Evolutionary conservation across 2,113 vertebrate genomes (phyloP).

Genomic region (Crotalus horridus): DNA sequence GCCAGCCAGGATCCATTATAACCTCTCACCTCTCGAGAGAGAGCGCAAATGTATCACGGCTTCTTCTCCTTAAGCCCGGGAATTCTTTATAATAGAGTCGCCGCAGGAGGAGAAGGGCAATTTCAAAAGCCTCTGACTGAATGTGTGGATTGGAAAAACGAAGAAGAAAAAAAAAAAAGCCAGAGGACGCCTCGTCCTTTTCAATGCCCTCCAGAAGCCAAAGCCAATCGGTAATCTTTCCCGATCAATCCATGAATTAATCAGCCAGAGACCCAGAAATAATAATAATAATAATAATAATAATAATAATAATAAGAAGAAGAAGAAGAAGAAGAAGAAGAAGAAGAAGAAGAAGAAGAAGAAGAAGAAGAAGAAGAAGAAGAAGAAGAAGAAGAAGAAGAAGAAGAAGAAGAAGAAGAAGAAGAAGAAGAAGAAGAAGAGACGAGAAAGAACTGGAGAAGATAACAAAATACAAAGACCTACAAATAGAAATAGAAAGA

Average conservation of each 20-base stretch:
- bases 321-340: neutral
- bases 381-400: too few species aligned
- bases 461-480: too few species aligned
- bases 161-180: neutral
- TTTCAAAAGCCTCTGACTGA: neutral
- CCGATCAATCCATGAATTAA: neutral
- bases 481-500: too few species aligned
- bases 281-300: too few species aligned
- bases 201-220: neutral
- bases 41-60: neutral
- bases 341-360: too few species aligned
- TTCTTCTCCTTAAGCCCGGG: slow-evolving; percentile 16
- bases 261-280: neutral
- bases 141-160: neutral
- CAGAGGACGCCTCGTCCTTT: neutral
- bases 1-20: neutral
- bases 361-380: too few species aligned
- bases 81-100: slow-evolving; percentile 20
- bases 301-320: too few species aligned
- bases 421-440: too few species aligned
- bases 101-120: neutral
- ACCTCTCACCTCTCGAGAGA: too few species aligned
- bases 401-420: too few species aligned
- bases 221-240: slow-evolving; percentile 32
- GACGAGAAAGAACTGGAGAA: too few species aligned